Conservation (phyloP, 2,888 invertebrate genomes). For the Microdon myrmicae region DNA sequence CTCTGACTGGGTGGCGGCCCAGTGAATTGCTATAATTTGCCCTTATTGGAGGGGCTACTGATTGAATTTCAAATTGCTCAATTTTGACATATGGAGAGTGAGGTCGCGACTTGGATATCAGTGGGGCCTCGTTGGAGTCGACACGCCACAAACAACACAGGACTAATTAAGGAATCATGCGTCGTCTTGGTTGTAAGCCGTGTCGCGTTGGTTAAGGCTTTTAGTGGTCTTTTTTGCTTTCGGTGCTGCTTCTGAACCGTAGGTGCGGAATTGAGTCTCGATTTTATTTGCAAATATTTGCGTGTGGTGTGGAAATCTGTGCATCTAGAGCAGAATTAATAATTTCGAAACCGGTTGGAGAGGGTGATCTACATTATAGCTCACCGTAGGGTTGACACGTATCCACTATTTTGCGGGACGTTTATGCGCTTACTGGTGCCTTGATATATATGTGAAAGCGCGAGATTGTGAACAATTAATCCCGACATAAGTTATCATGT, state of each 20-base stretch:
- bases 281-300: constrained; percentile 39
- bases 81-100: constrained; percentile 58
- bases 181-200: constrained; percentile 42
- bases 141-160: constrained; percentile 33
- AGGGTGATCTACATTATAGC: constrained; percentile 49
- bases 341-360: constrained; percentile 33
- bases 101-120: constrained; percentile 36
- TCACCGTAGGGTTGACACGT: too few species aligned
- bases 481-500: too few species aligned
- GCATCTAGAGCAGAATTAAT: constrained; percentile 36
- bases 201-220: constrained; percentile 36
- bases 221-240: constrained; percentile 5
- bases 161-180: constrained; percentile 51
- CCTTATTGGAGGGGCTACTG: constrained; percentile 63
- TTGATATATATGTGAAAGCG: constrained; percentile 45
- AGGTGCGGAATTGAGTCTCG: too few species aligned
- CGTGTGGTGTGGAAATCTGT: constrained; percentile 17
- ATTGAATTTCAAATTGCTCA: constrained; percentile 68
- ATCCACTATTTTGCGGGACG: too few species aligned
- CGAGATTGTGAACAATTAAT: constrained; percentile 51
- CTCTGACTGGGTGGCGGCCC: constrained; percentile 49
- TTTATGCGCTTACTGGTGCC: too few species aligned
- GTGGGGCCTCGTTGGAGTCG: neutral
- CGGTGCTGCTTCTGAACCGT: too few species aligned
- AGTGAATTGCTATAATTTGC: constrained; percentile 67